Percentiles rank a stretch among this genome's conserved stretches.
Conservation (phyloP, 1,140 invertebrate genomes). For the Lucilia cuprina region DNA sequence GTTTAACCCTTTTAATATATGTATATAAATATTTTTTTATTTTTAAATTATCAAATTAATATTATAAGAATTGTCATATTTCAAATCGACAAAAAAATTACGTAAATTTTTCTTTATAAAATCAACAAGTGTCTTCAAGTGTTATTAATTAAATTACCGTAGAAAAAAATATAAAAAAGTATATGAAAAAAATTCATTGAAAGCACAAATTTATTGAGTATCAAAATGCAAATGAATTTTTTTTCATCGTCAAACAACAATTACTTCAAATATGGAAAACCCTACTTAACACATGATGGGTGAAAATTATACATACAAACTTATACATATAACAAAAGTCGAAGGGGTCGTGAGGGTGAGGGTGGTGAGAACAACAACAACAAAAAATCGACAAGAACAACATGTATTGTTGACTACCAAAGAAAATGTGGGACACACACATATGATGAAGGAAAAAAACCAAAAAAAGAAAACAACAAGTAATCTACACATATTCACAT, state of each 20-base stretch:
- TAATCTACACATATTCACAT: neutral
- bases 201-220: neutral
- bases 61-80: too few species aligned
- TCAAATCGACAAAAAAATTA: too few species aligned
- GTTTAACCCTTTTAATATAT: too few species aligned
- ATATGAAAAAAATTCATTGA: neutral
- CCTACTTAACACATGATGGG: neutral
- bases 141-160: neutral
- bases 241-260: neutral
- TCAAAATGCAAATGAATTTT: constrained; percentile 3
- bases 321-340: neutral
- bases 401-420: constrained; percentile 4
- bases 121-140: neutral
- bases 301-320: neutral
- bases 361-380: neutral
- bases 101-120: neutral
- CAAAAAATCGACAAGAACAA: neutral
- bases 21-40: too few species aligned
- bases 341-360: neutral
- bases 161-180: neutral
- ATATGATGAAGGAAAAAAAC: neutral
- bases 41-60: too few species aligned
- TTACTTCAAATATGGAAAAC: neutral
- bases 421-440: neutral
- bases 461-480: neutral